Percentiles rank a stretch among this genome's conserved stretches.
Conservation (phyloP, 2,113 vertebrate species). For the Passer montanus region DNA sequence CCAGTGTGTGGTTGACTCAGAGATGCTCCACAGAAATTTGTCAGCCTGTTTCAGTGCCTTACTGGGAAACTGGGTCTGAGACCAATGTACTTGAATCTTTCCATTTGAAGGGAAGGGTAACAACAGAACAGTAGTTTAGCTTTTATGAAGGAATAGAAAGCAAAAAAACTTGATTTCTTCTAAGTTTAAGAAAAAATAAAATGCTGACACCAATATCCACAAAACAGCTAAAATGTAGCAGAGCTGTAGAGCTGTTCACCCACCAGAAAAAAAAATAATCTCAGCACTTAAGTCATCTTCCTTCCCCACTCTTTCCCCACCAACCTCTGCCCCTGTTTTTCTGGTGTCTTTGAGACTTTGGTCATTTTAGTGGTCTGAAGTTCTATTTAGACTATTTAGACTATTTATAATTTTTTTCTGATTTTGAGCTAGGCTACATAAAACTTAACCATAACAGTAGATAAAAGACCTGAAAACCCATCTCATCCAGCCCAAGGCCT, state of each 20-base stretch:
- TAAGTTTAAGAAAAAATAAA: background rate
- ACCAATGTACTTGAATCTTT: background rate
- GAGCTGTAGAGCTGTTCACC: background rate
- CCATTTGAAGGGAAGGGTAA: background rate
- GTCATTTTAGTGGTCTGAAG: background rate
- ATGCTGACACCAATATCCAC: background rate
- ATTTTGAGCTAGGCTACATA: background rate
- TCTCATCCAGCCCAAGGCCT: rapidly evolving
- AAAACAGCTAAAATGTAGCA: background rate
- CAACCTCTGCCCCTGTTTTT: background rate
- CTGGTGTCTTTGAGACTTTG: background rate
- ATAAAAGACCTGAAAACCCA: background rate
- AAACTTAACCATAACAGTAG: background rate
- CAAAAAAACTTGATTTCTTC: background rate
- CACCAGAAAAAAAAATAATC: background rate
- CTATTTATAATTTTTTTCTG: background rate
- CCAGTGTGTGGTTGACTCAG: background rate
- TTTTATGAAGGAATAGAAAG: background rate
- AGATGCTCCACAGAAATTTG: background rate
- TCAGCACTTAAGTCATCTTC: background rate
- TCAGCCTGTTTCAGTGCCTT: background rate
- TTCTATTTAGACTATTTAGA: background rate
- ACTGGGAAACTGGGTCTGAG: background rate
- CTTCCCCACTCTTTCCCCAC: background rate
- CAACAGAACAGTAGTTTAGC: background rate